Base-by-base conservation (phyloP, 2,888 invertebrate genomes). In the Phrixothrix hirtus region DNA sequence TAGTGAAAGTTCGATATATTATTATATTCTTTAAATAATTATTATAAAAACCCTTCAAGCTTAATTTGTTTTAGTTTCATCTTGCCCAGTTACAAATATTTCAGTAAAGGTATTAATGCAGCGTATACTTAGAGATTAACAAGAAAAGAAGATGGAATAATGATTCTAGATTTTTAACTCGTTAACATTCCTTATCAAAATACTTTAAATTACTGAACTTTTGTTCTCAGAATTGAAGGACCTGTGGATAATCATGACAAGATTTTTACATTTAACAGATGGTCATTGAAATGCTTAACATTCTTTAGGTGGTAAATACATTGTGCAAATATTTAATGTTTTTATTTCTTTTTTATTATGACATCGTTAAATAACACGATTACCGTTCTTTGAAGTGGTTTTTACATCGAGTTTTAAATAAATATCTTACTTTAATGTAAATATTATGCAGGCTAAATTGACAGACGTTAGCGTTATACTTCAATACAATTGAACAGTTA, bases 221-320 rank as follows among this genome's bases (percentile, higher is more conserved):
- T 60, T 51, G 58, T 58, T 60, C 57, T 36, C 12, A 49, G 57
- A 59, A 59, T 44, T 51, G 45, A 44, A 41, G 43, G 36, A 43
- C 44, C 49, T 35, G 49, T 51, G 59, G 59, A 61, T 58, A 60
- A 60, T 61, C 53, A 55, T 56, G 58, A 61, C 59, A 61, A 49
- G 61, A 55, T 60, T 61, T 60, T 60, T 57, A 60, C 58, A 60
- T 62, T 62, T 62, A 60, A 59, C 47, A 56, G 50, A 56, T 56
- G 55, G 54, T 43, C 55, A 55, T 58, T 51, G 48, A 55, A 55
- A 62, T 62, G 37, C 57, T 52, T 62, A 11, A 51, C 54, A 59
- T 62, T 62, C 60, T 56, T 57, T 31, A 37, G 47, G 50, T 54
- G 46, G 50, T 52, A 56, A 56, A 46, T 46, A 46, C 37, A 30